phyloP scores from a whole-genome alignment of 2,797 vertebrate species.

The Chrysocyon brachyurus region DNA sequence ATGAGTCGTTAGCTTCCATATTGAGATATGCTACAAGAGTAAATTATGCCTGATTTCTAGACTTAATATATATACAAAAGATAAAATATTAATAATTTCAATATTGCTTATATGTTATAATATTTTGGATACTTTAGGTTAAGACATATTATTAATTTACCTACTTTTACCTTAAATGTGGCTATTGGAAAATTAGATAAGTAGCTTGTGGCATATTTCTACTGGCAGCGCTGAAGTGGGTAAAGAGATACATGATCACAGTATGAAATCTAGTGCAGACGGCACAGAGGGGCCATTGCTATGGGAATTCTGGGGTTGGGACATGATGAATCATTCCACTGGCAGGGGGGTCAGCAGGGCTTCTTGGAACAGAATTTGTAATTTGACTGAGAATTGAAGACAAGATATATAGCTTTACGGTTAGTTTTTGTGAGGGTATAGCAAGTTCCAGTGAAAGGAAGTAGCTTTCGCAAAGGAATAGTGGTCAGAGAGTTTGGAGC shows the following conservation, averaged over 20 bases:
- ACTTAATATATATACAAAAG: neutral
- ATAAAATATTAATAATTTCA: constrained; percentile 1
- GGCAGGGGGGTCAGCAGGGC: neutral
- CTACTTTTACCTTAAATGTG: neutral
- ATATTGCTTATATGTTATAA: neutral
- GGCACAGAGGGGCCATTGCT: neutral
- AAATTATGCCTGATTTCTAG: neutral
- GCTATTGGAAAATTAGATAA: neutral
- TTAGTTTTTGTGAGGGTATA: neutral
- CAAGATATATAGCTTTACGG: neutral
- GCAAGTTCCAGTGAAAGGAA: neutral
- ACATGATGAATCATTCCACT: neutral
- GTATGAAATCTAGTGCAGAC: neutral
- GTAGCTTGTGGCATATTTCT: neutral
- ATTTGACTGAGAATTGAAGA: neutral
- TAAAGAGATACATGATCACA: neutral
- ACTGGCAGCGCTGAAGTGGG: neutral
- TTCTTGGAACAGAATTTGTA: neutral
- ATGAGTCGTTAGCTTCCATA: neutral
- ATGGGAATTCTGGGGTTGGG: neutral
- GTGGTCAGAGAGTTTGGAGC: neutral
- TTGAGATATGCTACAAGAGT: neutral
- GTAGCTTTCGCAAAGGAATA: neutral
- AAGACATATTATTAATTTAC: neutral
- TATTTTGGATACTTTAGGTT: neutral